Percentiles rank a stretch among this genome's conserved stretches.
phyloP scores from a whole-genome alignment of 2,113 vertebrate genomes.

The Struthidea cinerea region DNA sequence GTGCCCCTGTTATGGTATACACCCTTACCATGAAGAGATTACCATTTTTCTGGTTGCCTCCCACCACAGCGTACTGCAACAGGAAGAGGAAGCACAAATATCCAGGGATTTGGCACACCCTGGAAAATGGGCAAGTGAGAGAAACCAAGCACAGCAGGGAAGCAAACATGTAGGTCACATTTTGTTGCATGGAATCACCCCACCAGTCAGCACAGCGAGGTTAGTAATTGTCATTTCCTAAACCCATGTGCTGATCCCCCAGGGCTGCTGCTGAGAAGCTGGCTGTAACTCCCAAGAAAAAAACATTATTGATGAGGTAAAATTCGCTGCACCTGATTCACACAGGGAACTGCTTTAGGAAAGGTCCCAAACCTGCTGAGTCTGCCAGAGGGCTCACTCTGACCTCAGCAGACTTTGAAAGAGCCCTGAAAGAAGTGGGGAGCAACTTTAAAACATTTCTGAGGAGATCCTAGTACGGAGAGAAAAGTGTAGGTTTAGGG shows the following conservation, averaged over 20 bases:
- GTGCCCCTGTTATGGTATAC: neutral
- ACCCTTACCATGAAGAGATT: neutral
- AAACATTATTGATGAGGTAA: neutral
- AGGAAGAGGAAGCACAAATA: neutral
- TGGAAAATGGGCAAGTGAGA: neutral
- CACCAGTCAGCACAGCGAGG: neutral
- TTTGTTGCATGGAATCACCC: neutral
- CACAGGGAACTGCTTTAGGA: fast-evolving
- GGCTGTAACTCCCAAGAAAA: neutral
- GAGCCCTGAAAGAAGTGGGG: neutral
- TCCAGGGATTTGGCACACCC: neutral
- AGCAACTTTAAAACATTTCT: neutral
- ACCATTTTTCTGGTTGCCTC: neutral
- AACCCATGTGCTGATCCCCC: neutral
- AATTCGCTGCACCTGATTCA: neutral
- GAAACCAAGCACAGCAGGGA: fast-evolving
- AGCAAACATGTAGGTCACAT: fast-evolving
- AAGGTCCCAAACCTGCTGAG: neutral
- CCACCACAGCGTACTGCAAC: neutral
- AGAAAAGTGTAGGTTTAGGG: neutral
- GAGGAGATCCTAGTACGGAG: neutral
- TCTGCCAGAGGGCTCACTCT: neutral
- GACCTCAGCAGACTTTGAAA: neutral
- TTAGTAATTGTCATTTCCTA: neutral
- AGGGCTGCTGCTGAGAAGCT: neutral